Percentiles rank a stretch among this genome's conserved stretches.
These are phyloP conservation scores for Lampropteryx suffumata DNA, from an alignment of 2,888 invertebrate genomes.

Conservation along the genomic window DNA sequence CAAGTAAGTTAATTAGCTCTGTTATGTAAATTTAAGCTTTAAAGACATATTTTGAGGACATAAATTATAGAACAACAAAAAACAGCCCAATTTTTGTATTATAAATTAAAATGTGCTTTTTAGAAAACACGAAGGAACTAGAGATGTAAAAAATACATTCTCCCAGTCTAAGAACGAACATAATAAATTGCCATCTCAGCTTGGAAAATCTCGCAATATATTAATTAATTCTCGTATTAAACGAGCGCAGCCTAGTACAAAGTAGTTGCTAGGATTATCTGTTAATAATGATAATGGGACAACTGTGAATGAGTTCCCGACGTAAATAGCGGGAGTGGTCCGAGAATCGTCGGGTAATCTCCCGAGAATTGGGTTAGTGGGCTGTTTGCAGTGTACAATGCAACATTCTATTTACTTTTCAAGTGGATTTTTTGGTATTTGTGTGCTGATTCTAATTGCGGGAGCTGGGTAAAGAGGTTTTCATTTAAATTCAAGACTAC, in stretches of 20 bases:
- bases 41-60: no score
- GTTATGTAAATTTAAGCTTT: no score
- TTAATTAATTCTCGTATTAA: no score
- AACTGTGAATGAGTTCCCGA: slow-evolving; percentile 18
- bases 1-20: no score
- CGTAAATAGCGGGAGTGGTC: slow-evolving; percentile 18
- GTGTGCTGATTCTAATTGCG: slow-evolving; percentile 19
- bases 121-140: background rate
- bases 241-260: slow-evolving; percentile 6
- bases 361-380: slow-evolving; percentile 25
- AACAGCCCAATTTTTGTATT: background rate
- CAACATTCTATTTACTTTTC: slow-evolving; percentile 24
- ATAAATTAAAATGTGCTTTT: background rate
- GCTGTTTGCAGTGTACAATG: slow-evolving; percentile 24
- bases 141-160: background rate
- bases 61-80: no score
- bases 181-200: slow-evolving; percentile 7
- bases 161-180: slow-evolving; percentile 7
- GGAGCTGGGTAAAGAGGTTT: slow-evolving; percentile 9
- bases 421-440: slow-evolving; percentile 13
- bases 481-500: background rate
- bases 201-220: slow-evolving; percentile 16
- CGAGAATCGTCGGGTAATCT: slow-evolving; percentile 21
- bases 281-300: slow-evolving; percentile 27
- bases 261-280: slow-evolving; percentile 20